Percentiles rank a stretch among this genome's conserved stretches.
phyloP scores from a whole-genome alignment of 2,888 invertebrate genomes.

The Tortricodes alternella region DNA sequence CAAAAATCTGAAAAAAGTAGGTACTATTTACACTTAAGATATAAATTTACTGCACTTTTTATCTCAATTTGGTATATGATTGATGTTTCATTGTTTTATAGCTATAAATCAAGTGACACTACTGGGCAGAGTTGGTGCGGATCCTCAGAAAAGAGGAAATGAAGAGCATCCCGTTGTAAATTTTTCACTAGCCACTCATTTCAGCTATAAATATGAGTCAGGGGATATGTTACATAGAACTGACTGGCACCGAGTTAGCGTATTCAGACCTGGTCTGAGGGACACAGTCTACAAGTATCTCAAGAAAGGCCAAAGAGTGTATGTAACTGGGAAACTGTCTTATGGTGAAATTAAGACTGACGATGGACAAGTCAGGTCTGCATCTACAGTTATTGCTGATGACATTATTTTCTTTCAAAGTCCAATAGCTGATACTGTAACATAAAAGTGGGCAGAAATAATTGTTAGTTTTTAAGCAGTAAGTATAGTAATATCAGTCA shows the following conservation, averaged over 20 bases:
- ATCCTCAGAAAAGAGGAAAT: constrained; percentile 92
- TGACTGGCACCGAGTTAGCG: constrained; percentile 95
- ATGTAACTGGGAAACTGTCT: constrained; percentile 91
- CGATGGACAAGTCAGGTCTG: constrained; percentile 86
- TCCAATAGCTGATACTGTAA: constrained; percentile 42
- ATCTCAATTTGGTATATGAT: not conserved
- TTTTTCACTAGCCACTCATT: constrained; percentile 95
- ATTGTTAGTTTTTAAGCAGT: constrained; percentile 20
- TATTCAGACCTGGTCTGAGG: constrained; percentile 92
- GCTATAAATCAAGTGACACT: constrained; percentile 92
- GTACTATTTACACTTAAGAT: constrained; percentile 29
- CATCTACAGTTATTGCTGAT: constrained; percentile 93
- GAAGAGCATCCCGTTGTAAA: constrained; percentile 92
- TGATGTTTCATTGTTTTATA: constrained; percentile 34
- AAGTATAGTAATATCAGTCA: constrained; percentile 9
- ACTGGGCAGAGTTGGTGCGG: constrained; percentile 93
- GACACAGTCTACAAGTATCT: constrained; percentile 90
- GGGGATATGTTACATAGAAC: constrained; percentile 93
- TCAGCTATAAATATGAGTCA: constrained; percentile 90
- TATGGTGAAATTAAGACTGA: constrained; percentile 93
- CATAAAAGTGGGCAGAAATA: constrained; percentile 16
- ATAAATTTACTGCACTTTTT: not conserved
- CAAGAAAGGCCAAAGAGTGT: constrained; percentile 93
- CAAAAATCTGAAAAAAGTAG: constrained; percentile 72
- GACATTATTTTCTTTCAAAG: constrained; percentile 91